Base-by-base conservation (phyloP, 2,888 invertebrate genomes). In the Thelaira solivaga region DNA sequence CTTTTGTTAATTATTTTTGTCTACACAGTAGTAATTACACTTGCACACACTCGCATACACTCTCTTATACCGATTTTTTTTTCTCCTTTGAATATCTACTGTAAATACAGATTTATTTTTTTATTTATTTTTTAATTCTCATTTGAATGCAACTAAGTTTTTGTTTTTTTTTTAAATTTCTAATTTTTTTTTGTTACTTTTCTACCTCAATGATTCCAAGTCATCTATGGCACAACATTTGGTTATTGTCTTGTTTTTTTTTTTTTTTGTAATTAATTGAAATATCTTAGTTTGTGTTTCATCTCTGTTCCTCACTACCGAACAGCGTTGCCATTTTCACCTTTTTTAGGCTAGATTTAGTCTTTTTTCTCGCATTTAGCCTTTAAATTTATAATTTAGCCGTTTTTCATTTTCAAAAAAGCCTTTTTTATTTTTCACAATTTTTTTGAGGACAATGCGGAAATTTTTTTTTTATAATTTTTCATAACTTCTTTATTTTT, bases 111-210 rank as follows among this genome's bases (percentile, higher is more conserved):
- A 20, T 53, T 61, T 71, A 69, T 78, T 78, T 73, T 13, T 53
- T 61, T 71, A 69, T 78, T 78, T 73, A 74, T 45, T 69, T 78
- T 64, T 53, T 59, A 78, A 74, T 78, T 78, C 64, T 59, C 77
- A 78, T 69, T 74, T 78, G 64, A 59, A 78, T 68, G 49, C 68
- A 55, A 62, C 18, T 47, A 47, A 67, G 41, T 64, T 47, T 26
- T 1, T 64, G 18, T 47, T 22, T 45, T 29, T 53, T 55, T 18
- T n/a, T 61, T 31, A 49, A 59, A 53, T 11, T 22, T 29, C 31
- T 57, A 51, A 36, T 64, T 47, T 13, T 2, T 45, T 20, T 31
- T 77, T 68, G 72, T 57, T 62, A 57, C 55, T 59, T 74, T 64
- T 73, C 57, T 29, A 51, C 73, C 59, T 69, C 64, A 69, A 57